Evolutionary conservation across 2,797 vertebrate genomes (phyloP), one percentile per base, ranked within the genome.

Genomic region (Chelon labrosus): DNA sequence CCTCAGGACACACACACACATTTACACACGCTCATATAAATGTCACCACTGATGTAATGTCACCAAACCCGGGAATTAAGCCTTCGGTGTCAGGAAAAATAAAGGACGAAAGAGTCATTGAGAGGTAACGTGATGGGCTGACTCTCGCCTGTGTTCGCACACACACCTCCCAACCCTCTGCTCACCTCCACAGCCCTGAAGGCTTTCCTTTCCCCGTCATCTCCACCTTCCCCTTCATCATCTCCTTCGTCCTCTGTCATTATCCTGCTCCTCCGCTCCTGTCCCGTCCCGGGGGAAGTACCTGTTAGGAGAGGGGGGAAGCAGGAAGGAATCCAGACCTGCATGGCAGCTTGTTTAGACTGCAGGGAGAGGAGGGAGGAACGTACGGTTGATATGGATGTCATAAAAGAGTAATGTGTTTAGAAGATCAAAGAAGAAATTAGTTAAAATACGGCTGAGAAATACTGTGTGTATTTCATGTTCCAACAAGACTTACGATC

Each of bases 321-420:
- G 75, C 53, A 60, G 71, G 66, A 84, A 80, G 64, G 54, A 58
- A 63, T 79, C 73, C 75, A 85, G 87, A 87, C 83, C 65, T 74
- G 65, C 61, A 60, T 38, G 60, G 61, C 47, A 44, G 60, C 19
- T 65, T 68, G 68, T 80, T 88, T 58, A 77, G 80, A 75, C 79
- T 56, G 61, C 56, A 57, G 52, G 35, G 51, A 73, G 62, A 77
- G 56, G 27, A 70, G 51, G 37, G 64, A 37, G 47, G 56, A 37
- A 46, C 76, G 44, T 20, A 44, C 8, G 35, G 38, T 56, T 67
- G 27, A 63, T 51, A 1, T 53, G 20, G 56, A 27, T 51, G 51
- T 65, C 37, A 38, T 56, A 50, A 69, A 53, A 61, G 7, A 71
- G 37, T 47, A 65, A 58, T 12, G 12, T 14, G 62, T 66, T 70